These are phyloP conservation scores for Hyposmocoma kahamanoa DNA, from an alignment of 1,140 invertebrate genomes.

Conservation along the genomic window DNA sequence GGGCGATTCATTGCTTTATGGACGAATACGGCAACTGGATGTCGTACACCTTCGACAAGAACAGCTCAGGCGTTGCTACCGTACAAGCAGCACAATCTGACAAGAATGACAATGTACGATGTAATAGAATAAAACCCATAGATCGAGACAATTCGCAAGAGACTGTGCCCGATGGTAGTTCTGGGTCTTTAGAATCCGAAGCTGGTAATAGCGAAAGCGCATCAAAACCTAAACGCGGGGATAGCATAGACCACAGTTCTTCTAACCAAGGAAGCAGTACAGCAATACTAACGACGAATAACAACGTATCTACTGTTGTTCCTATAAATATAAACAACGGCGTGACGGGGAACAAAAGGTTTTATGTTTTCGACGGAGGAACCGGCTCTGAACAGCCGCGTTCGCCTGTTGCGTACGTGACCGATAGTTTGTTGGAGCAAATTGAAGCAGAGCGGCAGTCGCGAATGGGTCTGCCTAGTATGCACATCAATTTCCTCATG, in stretches of 20 bases:
- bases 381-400: constrained; percentile 52
- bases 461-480: constrained; percentile 64
- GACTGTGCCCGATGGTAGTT: constrained; percentile 61
- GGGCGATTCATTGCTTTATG: constrained; percentile 90
- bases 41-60: constrained; percentile 92
- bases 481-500: constrained; percentile 68
- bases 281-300: constrained; percentile 64
- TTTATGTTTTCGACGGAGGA: constrained; percentile 60
- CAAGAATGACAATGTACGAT: constrained; percentile 58
- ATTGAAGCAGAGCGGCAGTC: constrained; percentile 63
- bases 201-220: constrained; percentile 55
- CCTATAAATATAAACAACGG: constrained; percentile 57
- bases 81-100: constrained; percentile 48
- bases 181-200: constrained; percentile 63
- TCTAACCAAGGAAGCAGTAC: constrained; percentile 71
- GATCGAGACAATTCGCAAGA: constrained; percentile 59
- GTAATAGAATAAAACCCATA: constrained; percentile 52
- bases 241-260: constrained; percentile 65
- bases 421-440: constrained; percentile 65
- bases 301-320: constrained; percentile 62
- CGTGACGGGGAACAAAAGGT: constrained; percentile 47
- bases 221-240: constrained; percentile 59
- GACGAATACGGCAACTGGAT: constrained; percentile 82
- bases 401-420: constrained; percentile 59
- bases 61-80: constrained; percentile 44